Evolutionary conservation across 1,140 invertebrate genomes (phyloP), one percentile per base, ranked within the genome.

Genomic region (Coboldia fuscipes): DNA sequence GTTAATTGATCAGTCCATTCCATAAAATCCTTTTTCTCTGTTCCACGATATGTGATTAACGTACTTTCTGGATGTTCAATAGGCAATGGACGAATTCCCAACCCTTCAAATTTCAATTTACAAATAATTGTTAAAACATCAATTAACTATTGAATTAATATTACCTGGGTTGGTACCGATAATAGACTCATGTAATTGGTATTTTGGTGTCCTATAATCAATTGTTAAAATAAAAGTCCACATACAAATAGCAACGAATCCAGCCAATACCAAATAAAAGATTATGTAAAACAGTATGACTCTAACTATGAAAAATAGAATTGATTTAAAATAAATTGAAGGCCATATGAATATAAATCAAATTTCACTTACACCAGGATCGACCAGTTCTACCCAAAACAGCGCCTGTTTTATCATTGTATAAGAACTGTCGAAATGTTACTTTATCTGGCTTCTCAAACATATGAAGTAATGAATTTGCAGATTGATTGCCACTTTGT

Each of bases 201-300:
- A 86, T 51, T 72, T 83, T 4, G 90, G 85, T 51, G 75, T 71
- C 40, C 80, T 68, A 6, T 75, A 70, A 57, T 93, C 85, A 40
- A 96, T 52, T 3, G 85, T 92, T 58, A 85, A 77, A 40, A 80
- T 82, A 58, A 94, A 93, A 16, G 78, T 77, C 67, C 82, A 81
- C 63, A 92, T 75, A 60, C 86, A 84, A 27, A 85, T 77, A 15
- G 80, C 72, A 33, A 90, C 90, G 42, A 94, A 66, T 6, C 81
- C 71, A 13, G 78, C 79, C 41, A 96, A 61, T 36, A 79, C 79
- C 29, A 70, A 62, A 58, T 93, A 94, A 61, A 90, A 94, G 46
- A 84, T 71, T 41, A 86, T 58, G 60, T 94, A 94, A 66, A 94
- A 96, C n/a, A 86, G n/a, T n/a, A n/a, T n/a, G n/a, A n/a, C n/a